Base-by-base conservation (phyloP, 2,888 invertebrate species). In the Drosophila pegasa region DNA sequence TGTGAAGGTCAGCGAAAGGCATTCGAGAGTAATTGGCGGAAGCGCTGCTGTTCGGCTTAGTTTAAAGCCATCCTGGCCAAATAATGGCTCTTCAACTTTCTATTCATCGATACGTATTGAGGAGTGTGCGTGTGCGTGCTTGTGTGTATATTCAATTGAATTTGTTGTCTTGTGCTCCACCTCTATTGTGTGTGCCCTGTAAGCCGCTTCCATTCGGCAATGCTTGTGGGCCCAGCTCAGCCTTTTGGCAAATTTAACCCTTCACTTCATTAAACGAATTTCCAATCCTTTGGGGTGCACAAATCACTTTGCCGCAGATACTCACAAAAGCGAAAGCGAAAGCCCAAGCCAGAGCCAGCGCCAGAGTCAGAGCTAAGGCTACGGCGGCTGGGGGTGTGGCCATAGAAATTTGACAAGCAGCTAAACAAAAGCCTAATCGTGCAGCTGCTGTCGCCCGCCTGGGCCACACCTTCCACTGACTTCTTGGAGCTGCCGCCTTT, bases 371-470 rank as follows among this genome's bases (percentile, higher is more conserved):
- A 72, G 69, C 65, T 57, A 40, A 58, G 22, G 54, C 33, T 3
- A 10, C 48, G 50, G 67, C 63, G 56, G 29, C 27, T 27, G 8
- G 31, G 69, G 84, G 87, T 76, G 86, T 78, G 87, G 80, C 84
- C 71, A 74, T 72, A 80, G 80, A 85, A 75, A 76, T 82, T 87
- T 82, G 80, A 82, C 87, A 87, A 80, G 75, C 70, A 78, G 64
- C 80, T 85, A 85, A 87, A 87, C 87, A 87, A 86, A 86, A 75
- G 80, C 85, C 80, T 86, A 87, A 86, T 87, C 85, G 86, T 82
- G 75, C 84, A 80, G 80, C 75, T 76, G 80, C 66, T 48, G 43
- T 9, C 50, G 18, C 38, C 54, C 14, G 33, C 40, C 47, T 59
- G 27, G 40, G 71, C 63, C 65, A 75, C 81, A 75, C 82, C 72